A percentile compares a stretch with the other conserved stretches of the same genome.
Conservation (phyloP, 2,797 vertebrate species). For the Acrossocheilus wenchowensis region DNA sequence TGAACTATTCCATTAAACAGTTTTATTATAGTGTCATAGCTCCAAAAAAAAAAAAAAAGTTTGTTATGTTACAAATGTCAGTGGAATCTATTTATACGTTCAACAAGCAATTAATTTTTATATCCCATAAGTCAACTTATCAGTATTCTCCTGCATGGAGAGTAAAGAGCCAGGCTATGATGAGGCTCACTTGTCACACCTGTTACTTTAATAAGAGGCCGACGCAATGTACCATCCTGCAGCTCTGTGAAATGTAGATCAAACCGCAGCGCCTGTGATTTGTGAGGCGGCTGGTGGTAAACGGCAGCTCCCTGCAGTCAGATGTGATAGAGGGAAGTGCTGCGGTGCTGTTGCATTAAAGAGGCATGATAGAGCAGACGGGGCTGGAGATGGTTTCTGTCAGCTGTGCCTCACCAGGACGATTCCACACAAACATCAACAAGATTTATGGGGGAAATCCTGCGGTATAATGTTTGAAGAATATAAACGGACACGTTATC, state of each 20-base stretch:
- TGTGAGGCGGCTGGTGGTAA: slow-evolving; percentile 26
- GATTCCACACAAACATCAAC: slow-evolving; percentile 18
- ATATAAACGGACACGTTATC: background rate
- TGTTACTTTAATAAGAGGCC: slow-evolving; percentile 28
- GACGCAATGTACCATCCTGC: background rate
- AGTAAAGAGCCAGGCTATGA: background rate
- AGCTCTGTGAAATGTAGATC: slow-evolving; percentile 24
- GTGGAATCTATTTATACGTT: background rate
- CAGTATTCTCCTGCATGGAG: background rate
- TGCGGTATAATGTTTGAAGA: background rate
- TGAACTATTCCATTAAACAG: background rate
- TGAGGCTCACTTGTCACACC: slow-evolving; percentile 15
- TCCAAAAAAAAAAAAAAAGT: too few relatives aligned
- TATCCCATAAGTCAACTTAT: background rate
- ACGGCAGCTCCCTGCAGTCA: slow-evolving; percentile 11
- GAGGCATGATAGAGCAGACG: slow-evolving; percentile 7
- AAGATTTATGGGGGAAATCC: background rate
- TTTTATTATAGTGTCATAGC: background rate
- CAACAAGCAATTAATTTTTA: background rate
- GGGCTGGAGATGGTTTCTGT: slow-evolving; percentile 28
- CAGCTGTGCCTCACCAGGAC: background rate
- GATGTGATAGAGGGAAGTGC: slow-evolving; percentile 16
- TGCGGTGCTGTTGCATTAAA: slow-evolving; percentile 17
- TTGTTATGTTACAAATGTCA: background rate
- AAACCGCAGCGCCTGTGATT: slow-evolving; percentile 9